These are phyloP conservation scores for Coregonus sp. DNA, from an alignment of 2,797 vertebrate genomes.

Conservation along the genomic window DNA sequence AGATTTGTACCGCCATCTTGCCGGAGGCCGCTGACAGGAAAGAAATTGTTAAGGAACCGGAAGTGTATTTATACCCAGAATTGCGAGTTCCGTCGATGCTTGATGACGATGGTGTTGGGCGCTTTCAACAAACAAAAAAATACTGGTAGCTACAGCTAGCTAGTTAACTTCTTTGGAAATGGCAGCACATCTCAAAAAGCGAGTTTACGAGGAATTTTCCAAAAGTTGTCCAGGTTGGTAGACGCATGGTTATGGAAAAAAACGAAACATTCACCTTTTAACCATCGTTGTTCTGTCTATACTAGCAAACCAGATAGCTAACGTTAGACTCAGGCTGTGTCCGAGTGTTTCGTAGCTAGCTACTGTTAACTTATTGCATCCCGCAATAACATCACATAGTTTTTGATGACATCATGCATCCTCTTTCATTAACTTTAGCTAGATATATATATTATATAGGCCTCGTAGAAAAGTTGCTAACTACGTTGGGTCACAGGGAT, in stretches of 20 bases:
- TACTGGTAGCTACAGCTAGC: neutral
- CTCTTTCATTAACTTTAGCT: no score
- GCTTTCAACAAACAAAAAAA: neutral
- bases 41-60: constrained; percentile 42
- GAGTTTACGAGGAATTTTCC: constrained; percentile 95
- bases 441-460: no score
- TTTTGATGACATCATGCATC: neutral
- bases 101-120: neutral
- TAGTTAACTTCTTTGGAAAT: constrained; percentile 59
- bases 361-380: neutral
- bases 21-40: constrained; percentile 77
- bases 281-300: neutral
- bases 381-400: neutral
- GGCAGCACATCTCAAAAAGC: constrained; percentile 95
- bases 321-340: neutral
- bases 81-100: constrained; percentile 46
- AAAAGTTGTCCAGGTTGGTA: constrained; percentile 90
- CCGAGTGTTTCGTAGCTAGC: neutral
- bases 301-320: neutral
- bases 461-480: neutral
- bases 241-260: no score
- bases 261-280: neutral
- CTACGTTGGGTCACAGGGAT: neutral
- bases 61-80: constrained; percentile 74
- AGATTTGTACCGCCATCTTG: constrained; percentile 96